Evolutionary conservation across 2,113 vertebrate species (phyloP), one percentile per base, ranked within the genome.

Genomic region (Sula dactylatra): DNA sequence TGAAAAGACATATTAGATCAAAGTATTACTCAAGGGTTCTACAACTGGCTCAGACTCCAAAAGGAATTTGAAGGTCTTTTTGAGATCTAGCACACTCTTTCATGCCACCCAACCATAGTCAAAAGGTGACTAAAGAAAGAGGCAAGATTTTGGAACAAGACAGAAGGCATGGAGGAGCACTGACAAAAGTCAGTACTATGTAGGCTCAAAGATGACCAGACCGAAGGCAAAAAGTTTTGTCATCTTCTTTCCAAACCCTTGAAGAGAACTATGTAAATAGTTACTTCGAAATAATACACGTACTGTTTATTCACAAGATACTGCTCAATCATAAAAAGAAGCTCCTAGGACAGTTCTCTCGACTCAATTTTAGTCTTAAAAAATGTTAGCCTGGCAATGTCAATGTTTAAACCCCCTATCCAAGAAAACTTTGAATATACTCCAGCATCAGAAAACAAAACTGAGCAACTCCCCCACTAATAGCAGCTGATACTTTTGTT

Each of bases 11-110:
- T 80, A 71, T 72, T 92, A 84, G 77, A 94, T 79, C 83, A 92
- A 94, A 93, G 81, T 72, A 32, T 72, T 86, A 72, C 42, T 95
- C 52, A 69, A 88, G 40, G 42, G 40, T 49, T 95, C 71, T 91
- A 71, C 42, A 82, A 42, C 47, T 82, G 72, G 31, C 86, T 94
- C 61, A 91, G 58, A 82, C 73, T 89, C 73, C 72, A 92, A 91
- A 97, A 95, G 44, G 82, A 95, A 93, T 86, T 74, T 7, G 25
- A 93, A 94, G n/a, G 47, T 52, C 62, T 92, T 90, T 93, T 55
- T 49, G 76, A 92, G 66, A 84, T 82, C 47, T 92, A 50, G 42
- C 69, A 86, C 44, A 50, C 31, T 69, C n/a, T 82, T 87, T 90
- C 44, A 29, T 47, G 45, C 58, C 91, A 89, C 42, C 34, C 42